These are phyloP conservation scores for Hydropsyche betteni DNA, from an alignment of 2,888 invertebrate species.

Conservation along the genomic window DNA sequence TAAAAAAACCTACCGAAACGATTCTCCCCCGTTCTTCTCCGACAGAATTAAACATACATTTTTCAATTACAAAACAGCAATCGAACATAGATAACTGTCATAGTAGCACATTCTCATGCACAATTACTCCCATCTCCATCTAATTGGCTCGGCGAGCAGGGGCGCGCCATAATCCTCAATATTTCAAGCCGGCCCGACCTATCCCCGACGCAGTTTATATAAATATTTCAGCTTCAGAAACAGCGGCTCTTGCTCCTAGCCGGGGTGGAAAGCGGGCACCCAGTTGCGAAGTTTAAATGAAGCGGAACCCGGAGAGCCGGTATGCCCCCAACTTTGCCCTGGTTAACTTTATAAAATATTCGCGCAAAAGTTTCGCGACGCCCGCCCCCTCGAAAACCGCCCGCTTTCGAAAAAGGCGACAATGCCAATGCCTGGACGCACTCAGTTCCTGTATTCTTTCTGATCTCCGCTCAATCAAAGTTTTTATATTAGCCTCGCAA, in stretches of 20 bases:
- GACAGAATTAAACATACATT: no score
- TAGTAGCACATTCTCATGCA: slow-evolving; percentile 15
- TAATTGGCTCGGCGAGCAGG: slow-evolving; percentile 17
- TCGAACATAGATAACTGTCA: no score
- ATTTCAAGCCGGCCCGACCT: slow-evolving; percentile 28
- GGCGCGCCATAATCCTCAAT: slow-evolving; percentile 34
- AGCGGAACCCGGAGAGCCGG: slow-evolving; percentile 44
- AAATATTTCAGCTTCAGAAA: slow-evolving; percentile 36
- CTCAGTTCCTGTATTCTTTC: background rate
- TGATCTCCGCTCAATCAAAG: slow-evolving; percentile 35
- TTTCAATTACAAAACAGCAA: no score
- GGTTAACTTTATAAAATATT: slow-evolving; percentile 47
- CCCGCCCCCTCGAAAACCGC: background rate
- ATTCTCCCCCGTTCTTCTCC: no score
- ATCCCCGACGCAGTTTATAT: slow-evolving; percentile 30
- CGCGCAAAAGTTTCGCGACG: slow-evolving; percentile 42
- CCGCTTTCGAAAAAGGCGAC: background rate
- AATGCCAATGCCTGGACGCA: background rate
- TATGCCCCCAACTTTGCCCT: slow-evolving; percentile 45
- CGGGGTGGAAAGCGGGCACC: slow-evolving; percentile 24
- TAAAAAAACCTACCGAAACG: no score
- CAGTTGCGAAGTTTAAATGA: slow-evolving; percentile 46
- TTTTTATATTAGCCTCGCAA: slow-evolving; percentile 34
- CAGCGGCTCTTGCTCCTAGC: background rate
- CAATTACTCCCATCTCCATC: slow-evolving; percentile 13